phyloP scores from a whole-genome alignment of 2,113 vertebrate genomes.

The Mustela nigripes region DNA sequence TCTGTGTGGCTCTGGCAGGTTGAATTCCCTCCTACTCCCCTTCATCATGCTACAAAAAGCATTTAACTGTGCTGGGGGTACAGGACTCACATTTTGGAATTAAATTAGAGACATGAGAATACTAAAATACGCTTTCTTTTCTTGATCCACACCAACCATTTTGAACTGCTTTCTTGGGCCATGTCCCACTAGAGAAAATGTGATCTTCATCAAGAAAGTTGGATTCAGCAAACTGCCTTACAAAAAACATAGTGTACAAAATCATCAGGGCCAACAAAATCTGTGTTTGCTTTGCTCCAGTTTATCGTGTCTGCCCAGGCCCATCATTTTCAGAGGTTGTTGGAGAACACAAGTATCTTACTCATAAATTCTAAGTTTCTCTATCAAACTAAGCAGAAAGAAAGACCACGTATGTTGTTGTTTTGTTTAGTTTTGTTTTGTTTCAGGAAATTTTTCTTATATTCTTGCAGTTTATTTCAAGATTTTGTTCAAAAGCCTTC shows the following conservation, averaged over 20 bases:
- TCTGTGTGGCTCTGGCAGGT: conserved; percentile 82
- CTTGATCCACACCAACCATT: conserved; percentile 49
- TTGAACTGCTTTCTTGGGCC: conserved; percentile 57
- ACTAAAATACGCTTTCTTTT: conserved; percentile 63
- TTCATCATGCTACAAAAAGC: conserved; percentile 66
- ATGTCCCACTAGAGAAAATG: conserved; percentile 50
- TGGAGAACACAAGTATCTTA: neutral
- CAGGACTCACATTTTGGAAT: conserved; percentile 69
- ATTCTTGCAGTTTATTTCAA: neutral
- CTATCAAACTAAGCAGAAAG: neutral
- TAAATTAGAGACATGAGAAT: conserved; percentile 75
- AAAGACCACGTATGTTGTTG: neutral
- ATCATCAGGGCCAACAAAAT: neutral
- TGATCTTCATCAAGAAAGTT: conserved; percentile 62
- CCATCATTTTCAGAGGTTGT: neutral
- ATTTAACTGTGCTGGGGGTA: conserved; percentile 66
- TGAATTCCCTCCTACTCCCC: conserved; percentile 72
- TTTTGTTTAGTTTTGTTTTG: neutral
- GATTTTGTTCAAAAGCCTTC: conserved; percentile 23
- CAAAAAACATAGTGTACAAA: neutral
- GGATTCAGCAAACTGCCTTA: conserved; percentile 3
- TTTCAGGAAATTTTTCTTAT: neutral
- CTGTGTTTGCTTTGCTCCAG: neutral
- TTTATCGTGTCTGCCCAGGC: neutral
- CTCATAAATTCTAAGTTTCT: conserved; percentile 6